A percentile compares a stretch with the other conserved stretches of the same genome.
Evolutionary conservation across 1,140 invertebrate species (phyloP).

Genomic region (Drosophila punjabiensis): DNA sequence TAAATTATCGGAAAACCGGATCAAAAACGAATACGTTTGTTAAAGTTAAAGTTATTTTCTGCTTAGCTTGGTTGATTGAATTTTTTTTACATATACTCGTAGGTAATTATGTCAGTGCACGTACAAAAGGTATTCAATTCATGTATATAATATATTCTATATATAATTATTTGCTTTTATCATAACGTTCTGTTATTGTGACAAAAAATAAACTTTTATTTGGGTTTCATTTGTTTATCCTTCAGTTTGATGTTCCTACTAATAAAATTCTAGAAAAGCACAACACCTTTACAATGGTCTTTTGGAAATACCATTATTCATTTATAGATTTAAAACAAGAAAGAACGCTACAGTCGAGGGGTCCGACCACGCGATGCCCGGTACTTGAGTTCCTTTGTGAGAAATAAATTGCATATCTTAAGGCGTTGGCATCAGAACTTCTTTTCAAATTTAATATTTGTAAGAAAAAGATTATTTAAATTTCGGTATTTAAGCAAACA

Average conservation of each 20-base stretch:
- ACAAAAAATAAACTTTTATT: constrained; percentile 77
- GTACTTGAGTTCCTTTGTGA: constrained; percentile 2
- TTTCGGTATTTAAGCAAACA: neutral
- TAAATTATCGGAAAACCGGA: constrained; percentile 34
- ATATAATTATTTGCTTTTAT: constrained; percentile 57
- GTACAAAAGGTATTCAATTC: constrained; percentile 82
- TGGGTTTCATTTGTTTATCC: constrained; percentile 52
- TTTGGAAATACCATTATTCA: constrained; percentile 85
- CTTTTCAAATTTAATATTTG: neutral
- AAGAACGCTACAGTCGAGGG: constrained; percentile 21
- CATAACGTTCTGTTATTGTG: constrained; percentile 75
- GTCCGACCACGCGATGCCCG: constrained; percentile 22
- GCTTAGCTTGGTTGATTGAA: constrained; percentile 74
- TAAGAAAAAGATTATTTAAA: neutral
- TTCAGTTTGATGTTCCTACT: constrained; percentile 69
- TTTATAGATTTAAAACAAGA: constrained; percentile 68
- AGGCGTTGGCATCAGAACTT: neutral
- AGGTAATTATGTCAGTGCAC: constrained; percentile 82
- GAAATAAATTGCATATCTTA: constrained; percentile 3
- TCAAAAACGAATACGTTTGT: constrained; percentile 13
- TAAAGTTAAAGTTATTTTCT: constrained; percentile 29
- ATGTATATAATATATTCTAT: constrained; percentile 67
- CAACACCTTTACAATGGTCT: constrained; percentile 85
- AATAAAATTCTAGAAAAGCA: constrained; percentile 85
- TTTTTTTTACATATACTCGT: constrained; percentile 66